These are phyloP conservation scores for Digitonthophagus gazella DNA, from an alignment of 2,888 invertebrate genomes.

Conservation along the genomic window DNA sequence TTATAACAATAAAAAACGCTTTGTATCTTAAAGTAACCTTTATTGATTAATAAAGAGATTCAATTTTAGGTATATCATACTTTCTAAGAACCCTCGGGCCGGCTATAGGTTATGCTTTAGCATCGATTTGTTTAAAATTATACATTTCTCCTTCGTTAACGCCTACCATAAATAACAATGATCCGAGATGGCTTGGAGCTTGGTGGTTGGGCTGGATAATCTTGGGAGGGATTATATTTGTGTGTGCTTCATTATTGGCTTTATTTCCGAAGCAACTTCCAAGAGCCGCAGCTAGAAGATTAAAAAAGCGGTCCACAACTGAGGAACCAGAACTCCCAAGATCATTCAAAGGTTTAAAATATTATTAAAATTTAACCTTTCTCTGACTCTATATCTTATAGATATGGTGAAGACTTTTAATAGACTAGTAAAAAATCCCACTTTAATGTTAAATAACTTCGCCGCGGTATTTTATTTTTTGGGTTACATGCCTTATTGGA, in stretches of 20 bases:
- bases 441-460: slow-evolving; percentile 70
- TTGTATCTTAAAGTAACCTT: background rate
- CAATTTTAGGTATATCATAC: slow-evolving; percentile 60
- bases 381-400: slow-evolving; percentile 40
- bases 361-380: slow-evolving; percentile 39
- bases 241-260: slow-evolving; percentile 62
- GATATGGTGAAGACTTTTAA: slow-evolving; percentile 66
- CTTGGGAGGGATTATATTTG: slow-evolving; percentile 57
- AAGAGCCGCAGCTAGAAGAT: slow-evolving; percentile 59
- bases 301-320: slow-evolving; percentile 28
- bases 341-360: slow-evolving; percentile 50
- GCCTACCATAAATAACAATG: slow-evolving; percentile 63
- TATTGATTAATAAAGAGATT: slow-evolving; percentile 9
- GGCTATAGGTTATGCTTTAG: slow-evolving; percentile 65
- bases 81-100: slow-evolving; percentile 69
- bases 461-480: slow-evolving; percentile 71
- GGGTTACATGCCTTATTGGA: slow-evolving; percentile 74
- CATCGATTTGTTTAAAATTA: slow-evolving; percentile 63
- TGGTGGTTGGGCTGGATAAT: slow-evolving; percentile 79
- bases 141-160: slow-evolving; percentile 65
- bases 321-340: slow-evolving; percentile 44
- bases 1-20: slow-evolving; percentile 4
- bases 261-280: slow-evolving; percentile 71
- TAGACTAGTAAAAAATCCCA: slow-evolving; percentile 63
- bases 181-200: slow-evolving; percentile 79